phyloP scores from a whole-genome alignment of 2,113 vertebrate genomes.

The Fulica atra region DNA sequence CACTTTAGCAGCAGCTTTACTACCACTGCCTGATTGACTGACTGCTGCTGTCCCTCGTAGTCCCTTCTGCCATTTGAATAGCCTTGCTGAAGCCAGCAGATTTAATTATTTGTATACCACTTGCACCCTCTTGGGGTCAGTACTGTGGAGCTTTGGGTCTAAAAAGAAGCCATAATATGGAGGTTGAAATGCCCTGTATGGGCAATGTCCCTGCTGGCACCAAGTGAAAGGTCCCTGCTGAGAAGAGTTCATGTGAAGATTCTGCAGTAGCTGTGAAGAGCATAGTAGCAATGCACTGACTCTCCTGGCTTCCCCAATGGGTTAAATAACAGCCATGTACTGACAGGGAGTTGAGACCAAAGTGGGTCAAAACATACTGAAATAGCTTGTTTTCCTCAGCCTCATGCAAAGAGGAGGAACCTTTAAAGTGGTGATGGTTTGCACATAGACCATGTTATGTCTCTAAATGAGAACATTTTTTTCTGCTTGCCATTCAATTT shows the following conservation, averaged over 20 bases:
- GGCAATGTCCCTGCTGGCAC: background rate
- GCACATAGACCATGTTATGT: background rate
- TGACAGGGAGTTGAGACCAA: background rate
- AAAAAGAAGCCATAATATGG: background rate
- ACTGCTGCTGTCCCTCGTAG: background rate
- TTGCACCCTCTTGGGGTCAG: background rate
- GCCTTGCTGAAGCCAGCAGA: background rate
- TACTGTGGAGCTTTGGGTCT: background rate
- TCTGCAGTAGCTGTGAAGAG: background rate
- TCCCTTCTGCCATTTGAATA: slow-evolving; percentile 19
- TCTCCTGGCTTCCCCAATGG: background rate
- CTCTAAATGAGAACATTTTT: background rate
- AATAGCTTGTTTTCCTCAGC: background rate
- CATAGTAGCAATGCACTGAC: background rate
- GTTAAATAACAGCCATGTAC: background rate
- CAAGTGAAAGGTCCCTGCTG: background rate
- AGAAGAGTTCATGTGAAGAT: background rate
- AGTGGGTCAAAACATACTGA: background rate
- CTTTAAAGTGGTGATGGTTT: background rate
- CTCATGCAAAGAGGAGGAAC: background rate
- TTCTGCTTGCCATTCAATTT: background rate
- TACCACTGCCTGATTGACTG: background rate
- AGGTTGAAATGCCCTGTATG: background rate
- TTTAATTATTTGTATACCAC: background rate
- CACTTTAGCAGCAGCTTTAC: background rate